These are phyloP conservation scores for Kryptolebias marmoratus DNA, from an alignment of 2,113 vertebrate genomes.

Conservation along the genomic window DNA sequence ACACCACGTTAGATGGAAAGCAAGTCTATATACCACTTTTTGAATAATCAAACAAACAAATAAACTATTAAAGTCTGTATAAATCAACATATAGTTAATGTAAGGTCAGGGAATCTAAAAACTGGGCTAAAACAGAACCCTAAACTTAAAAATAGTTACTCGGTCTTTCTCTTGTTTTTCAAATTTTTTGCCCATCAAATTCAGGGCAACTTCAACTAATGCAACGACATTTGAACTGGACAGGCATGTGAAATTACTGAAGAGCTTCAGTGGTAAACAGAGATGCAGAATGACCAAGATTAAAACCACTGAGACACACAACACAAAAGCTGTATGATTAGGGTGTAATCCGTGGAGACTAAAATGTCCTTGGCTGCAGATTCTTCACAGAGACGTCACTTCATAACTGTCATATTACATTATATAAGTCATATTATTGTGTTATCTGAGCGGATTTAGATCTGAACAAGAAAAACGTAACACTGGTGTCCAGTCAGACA, in stretches of 20 bases:
- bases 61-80: no score
- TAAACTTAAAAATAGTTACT: no score
- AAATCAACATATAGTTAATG: no score
- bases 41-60: no score
- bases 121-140: no score
- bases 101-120: no score
- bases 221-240: not conserved
- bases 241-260: not conserved
- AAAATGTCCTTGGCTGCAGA: not conserved
- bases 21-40: no score
- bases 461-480: not conserved
- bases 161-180: no score
- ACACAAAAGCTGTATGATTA: not conserved
- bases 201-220: no score
- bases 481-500: conserved; percentile 20
- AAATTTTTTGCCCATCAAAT: no score
- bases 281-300: not conserved
- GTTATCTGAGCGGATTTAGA: conserved; percentile 19
- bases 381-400: not conserved
- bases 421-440: conserved; percentile 25
- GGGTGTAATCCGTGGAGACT: conserved; percentile 3
- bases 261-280: not conserved
- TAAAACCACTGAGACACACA: not conserved
- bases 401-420: conserved; percentile 17
- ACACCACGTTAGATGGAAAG: no score